These are phyloP conservation scores for Rachycentron canadum DNA, from an alignment of 2,797 vertebrate species.

Conservation along the genomic window DNA sequence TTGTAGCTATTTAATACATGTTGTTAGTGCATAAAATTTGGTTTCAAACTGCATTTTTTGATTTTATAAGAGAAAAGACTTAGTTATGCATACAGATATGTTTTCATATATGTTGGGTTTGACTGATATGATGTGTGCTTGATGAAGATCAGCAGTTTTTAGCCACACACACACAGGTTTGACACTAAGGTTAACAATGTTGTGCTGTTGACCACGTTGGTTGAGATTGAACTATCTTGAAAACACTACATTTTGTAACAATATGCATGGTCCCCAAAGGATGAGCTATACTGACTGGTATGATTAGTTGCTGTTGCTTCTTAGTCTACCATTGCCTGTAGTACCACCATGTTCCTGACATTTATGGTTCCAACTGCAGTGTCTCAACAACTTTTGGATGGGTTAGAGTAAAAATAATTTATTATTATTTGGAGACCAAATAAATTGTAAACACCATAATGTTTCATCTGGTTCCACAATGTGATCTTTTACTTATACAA, in stretches of 20 bases:
- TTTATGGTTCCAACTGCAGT: conserved; percentile 1
- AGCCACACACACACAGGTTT: too few relatives aligned
- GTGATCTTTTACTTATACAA: too few relatives aligned
- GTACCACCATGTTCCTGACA: background rate
- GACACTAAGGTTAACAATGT: too few relatives aligned
- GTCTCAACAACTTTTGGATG: background rate
- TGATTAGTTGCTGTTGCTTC: too few relatives aligned
- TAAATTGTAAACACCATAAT: background rate
- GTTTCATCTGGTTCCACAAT: background rate
- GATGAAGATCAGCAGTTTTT: too few relatives aligned
- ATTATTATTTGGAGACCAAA: too few relatives aligned
- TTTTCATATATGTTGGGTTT: too few relatives aligned
- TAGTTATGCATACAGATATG: too few relatives aligned
- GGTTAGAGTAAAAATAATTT: background rate
- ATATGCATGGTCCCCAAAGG: background rate
- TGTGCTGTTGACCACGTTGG: too few relatives aligned
- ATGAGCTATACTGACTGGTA: background rate
- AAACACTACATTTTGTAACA: too few relatives aligned
- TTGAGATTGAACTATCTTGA: background rate
- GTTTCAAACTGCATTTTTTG: background rate
- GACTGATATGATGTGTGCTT: too few relatives aligned
- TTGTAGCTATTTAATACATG: background rate
- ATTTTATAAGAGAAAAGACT: background rate
- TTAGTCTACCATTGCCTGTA: background rate
- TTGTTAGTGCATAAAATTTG: conserved; percentile 3